Evolutionary conservation across 2,888 invertebrate genomes (phyloP).

Genomic region (Helobdella robusta): DNA sequence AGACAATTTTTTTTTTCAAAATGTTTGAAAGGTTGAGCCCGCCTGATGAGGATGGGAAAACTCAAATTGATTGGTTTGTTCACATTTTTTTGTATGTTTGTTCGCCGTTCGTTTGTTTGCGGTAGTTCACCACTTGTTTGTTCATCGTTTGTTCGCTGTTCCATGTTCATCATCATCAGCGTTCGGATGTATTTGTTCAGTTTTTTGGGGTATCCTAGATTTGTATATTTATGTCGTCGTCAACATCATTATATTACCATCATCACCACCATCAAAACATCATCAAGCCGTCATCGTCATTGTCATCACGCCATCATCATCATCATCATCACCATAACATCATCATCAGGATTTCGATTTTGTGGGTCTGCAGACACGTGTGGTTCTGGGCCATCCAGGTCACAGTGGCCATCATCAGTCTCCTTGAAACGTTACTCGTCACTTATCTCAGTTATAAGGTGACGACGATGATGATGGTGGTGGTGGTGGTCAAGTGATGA

Average conservation of each 20-base stretch:
- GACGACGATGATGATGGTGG: neutral
- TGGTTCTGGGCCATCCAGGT: constrained; percentile 79
- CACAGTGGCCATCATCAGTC: constrained; percentile 79
- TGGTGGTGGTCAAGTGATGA: neutral
- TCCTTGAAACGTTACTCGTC: constrained; percentile 81
- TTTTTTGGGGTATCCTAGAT: too few species aligned
- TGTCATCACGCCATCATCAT: neutral
- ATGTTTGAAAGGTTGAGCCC: too few species aligned
- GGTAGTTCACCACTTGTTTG: neutral
- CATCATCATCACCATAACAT: neutral
- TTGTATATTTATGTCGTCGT: too few species aligned
- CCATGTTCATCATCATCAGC: neutral
- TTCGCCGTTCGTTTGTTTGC: neutral
- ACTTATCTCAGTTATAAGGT: constrained; percentile 95
- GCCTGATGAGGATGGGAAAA: too few species aligned
- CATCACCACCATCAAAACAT: neutral
- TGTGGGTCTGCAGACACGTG: constrained; percentile 82
- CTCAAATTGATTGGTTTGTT: too few species aligned
- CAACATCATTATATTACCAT: neutral
- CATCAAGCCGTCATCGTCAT: neutral
- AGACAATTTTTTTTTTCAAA: too few species aligned
- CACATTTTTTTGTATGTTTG: neutral
- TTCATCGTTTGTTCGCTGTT: neutral
- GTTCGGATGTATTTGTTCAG: too few species aligned
- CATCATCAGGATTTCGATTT: constrained; percentile 63